These are phyloP conservation scores for Netelia inedita DNA, from an alignment of 2,888 invertebrate genomes.

Conservation along the genomic window DNA sequence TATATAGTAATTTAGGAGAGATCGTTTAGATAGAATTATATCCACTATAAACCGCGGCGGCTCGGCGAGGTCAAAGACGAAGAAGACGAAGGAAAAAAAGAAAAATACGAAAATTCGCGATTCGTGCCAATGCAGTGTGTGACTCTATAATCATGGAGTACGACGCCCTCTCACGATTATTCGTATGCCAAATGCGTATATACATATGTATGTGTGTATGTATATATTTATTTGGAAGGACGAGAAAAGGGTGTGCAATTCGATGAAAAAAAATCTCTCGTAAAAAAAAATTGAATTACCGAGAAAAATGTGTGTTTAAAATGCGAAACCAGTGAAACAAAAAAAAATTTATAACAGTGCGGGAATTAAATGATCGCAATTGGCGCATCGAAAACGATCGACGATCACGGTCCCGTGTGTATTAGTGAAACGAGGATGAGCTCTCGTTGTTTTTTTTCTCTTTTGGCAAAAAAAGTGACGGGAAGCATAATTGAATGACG, in stretches of 20 bases:
- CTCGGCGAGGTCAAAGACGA: constrained; percentile 75
- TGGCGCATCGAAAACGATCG: constrained; percentile 26
- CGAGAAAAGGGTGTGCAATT: constrained; percentile 47
- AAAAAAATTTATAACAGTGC: constrained; percentile 48
- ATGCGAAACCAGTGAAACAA: constrained; percentile 65
- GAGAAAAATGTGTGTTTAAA: constrained; percentile 51
- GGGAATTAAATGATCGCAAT: constrained; percentile 56
- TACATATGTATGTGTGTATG: background rate
- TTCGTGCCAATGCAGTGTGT: constrained; percentile 72
- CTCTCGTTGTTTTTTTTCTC: constrained; percentile 22
- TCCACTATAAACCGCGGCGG: constrained; percentile 79
- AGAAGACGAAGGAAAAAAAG: constrained; percentile 12
- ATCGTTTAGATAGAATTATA: constrained; percentile 82
- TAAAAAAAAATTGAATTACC: constrained; percentile 24
- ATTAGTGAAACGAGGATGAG: constrained; percentile 55
- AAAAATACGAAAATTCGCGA: constrained; percentile 56
- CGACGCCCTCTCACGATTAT: constrained; percentile 42
- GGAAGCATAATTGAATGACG: constrained; percentile 12
- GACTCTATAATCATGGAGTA: constrained; percentile 23
- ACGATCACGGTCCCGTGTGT: constrained; percentile 42
- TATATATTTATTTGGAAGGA: background rate
- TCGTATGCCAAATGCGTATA: constrained; percentile 3
- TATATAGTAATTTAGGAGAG: constrained; percentile 78
- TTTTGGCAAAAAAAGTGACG: constrained; percentile 45
- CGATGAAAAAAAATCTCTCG: constrained; percentile 47